Conservation (phyloP, 2,888 invertebrate species). For the Ennomos erosarius region DNA sequence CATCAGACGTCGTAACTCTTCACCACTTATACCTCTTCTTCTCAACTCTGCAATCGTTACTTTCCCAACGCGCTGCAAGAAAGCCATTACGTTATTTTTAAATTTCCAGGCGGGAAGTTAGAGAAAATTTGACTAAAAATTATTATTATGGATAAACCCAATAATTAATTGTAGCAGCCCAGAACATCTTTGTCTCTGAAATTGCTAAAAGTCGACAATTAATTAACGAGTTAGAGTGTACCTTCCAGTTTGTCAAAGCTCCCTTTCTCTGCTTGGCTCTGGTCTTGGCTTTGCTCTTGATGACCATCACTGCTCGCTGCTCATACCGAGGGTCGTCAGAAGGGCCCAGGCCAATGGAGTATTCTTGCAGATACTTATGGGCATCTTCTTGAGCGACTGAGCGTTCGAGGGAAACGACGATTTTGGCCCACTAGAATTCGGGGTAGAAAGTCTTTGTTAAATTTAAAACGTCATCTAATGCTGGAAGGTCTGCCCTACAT, state of each 20-base stretch:
- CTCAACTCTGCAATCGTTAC: constrained; percentile 93
- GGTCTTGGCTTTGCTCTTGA: constrained; percentile 98
- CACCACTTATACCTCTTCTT: constrained; percentile 93
- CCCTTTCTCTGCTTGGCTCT: constrained; percentile 98
- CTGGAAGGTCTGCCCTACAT: too few species aligned
- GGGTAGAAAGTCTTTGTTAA: too few species aligned
- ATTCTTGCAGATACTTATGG: constrained; percentile 96
- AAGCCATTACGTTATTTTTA: too few species aligned
- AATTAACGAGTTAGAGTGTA: constrained; percentile 53
- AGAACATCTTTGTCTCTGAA: too few species aligned
- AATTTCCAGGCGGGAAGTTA: too few species aligned
- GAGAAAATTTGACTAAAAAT: too few species aligned
- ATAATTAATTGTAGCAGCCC: too few species aligned
- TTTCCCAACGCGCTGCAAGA: constrained; percentile 91
- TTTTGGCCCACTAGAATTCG: constrained; percentile 96
- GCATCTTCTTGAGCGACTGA: constrained; percentile 96
- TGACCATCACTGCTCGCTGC: constrained; percentile 98
- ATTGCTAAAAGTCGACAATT: too few species aligned
- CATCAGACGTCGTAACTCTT: constrained; percentile 94
- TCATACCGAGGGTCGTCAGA: constrained; percentile 93
- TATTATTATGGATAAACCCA: too few species aligned
- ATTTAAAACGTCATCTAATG: too few species aligned
- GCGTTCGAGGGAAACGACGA: constrained; percentile 97
- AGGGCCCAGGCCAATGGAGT: constrained; percentile 96
- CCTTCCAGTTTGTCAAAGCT: constrained; percentile 99